Percentiles rank a stretch among this genome's conserved stretches.
phyloP scores from a whole-genome alignment of 2,888 invertebrate genomes.

The Drosophila suboccidentalis region DNA sequence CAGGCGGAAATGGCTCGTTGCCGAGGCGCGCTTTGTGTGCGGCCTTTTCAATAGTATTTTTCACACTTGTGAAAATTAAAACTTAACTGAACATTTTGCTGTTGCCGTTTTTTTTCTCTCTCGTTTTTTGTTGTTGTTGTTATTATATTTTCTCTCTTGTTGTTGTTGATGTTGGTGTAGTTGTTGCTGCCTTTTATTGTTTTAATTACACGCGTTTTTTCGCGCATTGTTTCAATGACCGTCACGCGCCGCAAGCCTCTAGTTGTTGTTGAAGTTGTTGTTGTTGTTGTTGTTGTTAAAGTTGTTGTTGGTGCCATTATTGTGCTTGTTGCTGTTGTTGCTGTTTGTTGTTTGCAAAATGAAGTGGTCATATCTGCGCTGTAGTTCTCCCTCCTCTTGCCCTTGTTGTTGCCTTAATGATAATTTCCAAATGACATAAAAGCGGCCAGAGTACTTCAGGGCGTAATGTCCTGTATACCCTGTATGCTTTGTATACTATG shows the following conservation, averaged over 20 bases:
- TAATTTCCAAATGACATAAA: slow-evolving; percentile 79
- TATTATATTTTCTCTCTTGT: slow-evolving; percentile 9
- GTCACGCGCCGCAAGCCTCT: slow-evolving; percentile 71
- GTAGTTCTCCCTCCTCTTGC: not conserved
- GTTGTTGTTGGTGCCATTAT: slow-evolving; percentile 5
- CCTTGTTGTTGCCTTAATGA: slow-evolving; percentile 52
- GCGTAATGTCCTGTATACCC: slow-evolving; percentile 21
- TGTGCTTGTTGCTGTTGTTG: slow-evolving; percentile 22
- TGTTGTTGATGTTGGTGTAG: slow-evolving; percentile 21
- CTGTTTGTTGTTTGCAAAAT: slow-evolving; percentile 66
- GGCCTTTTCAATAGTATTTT: slow-evolving; percentile 75
- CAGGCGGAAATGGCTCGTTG: slow-evolving; percentile 68
- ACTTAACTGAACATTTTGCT: slow-evolving; percentile 74
- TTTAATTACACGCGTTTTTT: slow-evolving; percentile 79
- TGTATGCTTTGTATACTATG: not conserved
- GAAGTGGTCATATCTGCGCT: slow-evolving; percentile 73
- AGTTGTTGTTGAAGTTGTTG: slow-evolving; percentile 33
- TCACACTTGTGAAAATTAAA: slow-evolving; percentile 78
- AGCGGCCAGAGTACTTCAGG: slow-evolving; percentile 47
- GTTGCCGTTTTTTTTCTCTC: slow-evolving; percentile 23
- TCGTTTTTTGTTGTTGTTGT: not conserved
- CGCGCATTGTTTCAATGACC: slow-evolving; percentile 77
- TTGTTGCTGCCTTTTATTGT: slow-evolving; percentile 69
- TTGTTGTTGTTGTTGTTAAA: not conserved
- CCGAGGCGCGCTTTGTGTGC: slow-evolving; percentile 51